Evolutionary conservation across 1,140 invertebrate genomes (phyloP).

Genomic region (Geopemphigus sp.): DNA sequence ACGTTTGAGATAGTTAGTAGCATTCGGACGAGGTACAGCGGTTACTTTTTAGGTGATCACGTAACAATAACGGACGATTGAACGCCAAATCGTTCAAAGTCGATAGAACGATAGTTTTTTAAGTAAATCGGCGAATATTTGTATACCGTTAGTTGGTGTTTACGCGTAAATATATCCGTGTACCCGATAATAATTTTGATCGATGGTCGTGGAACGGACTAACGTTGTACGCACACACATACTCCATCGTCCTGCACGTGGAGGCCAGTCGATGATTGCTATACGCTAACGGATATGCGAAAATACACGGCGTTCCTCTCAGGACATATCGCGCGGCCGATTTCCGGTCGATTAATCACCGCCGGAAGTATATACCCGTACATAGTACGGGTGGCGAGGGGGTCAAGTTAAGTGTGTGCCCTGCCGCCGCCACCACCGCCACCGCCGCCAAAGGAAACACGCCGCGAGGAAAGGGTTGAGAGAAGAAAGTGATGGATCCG

Average conservation of each 20-base stretch:
- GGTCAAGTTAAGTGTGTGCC: conserved; percentile 48
- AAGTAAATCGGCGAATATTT: no score
- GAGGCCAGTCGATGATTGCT: not conserved
- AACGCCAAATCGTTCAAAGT: no score
- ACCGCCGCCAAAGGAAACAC: not conserved
- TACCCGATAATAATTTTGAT: not conserved
- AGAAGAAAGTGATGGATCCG: conserved; percentile 49
- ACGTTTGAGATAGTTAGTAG: no score
- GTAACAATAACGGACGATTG: no score
- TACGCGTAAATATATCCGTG: no score
- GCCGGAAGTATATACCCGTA: conserved; percentile 8
- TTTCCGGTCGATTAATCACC: conserved; percentile 50
- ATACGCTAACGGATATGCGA: not conserved
- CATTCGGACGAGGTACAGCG: no score
- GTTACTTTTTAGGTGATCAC: no score
- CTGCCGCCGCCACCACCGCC: not conserved
- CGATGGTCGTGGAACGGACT: not conserved
- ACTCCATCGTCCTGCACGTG: no score
- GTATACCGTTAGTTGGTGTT: no score
- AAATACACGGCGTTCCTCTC: not conserved
- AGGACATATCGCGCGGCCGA: not conserved
- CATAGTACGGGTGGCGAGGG: not conserved
- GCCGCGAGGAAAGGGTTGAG: conserved; percentile 26
- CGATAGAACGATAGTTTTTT: no score
- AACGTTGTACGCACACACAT: no score